Conservation (phyloP, 2,113 vertebrate species). For the Sceloporus tristichus region DNA sequence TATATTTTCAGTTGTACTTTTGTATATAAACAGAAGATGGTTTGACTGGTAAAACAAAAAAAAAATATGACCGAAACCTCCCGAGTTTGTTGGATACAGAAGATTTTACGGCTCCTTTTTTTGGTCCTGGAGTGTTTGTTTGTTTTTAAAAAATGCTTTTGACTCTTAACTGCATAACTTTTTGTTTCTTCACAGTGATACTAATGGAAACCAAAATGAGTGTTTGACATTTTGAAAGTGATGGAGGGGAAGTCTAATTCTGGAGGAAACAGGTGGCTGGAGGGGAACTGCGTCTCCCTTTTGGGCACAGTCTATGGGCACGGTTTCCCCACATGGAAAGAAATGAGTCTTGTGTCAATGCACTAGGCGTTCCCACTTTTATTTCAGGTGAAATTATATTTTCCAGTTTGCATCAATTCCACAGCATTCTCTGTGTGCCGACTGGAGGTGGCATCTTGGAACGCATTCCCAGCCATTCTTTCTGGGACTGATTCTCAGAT, state of each 20-base stretch:
- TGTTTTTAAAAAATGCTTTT: conserved; percentile 66
- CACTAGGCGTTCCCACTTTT: conserved; percentile 51
- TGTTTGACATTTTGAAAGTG: conserved; percentile 76
- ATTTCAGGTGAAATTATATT: conserved; percentile 78
- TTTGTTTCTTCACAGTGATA: conserved; percentile 70
- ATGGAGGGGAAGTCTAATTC: conserved; percentile 43
- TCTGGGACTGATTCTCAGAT: conserved; percentile 48
- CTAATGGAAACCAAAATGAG: conserved; percentile 60
- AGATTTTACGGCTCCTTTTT: conserved; percentile 88
- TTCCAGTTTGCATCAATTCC: conserved; percentile 83
- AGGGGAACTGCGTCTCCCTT: conserved; percentile 51
- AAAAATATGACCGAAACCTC: conserved; percentile 35
- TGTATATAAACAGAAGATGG: conserved; percentile 98
- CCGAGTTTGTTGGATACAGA: conserved; percentile 91
- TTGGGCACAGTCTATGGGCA: conserved; percentile 66
- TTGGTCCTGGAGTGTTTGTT: conserved; percentile 80
- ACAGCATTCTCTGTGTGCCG: conserved; percentile 83
- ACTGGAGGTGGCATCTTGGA: conserved; percentile 64
- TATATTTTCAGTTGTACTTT: conserved; percentile 99
- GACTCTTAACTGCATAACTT: conserved; percentile 85
- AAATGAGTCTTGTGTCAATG: neutral
- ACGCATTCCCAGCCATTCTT: conserved; percentile 56
- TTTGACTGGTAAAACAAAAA: conserved; percentile 85
- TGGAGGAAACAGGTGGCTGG: neutral
- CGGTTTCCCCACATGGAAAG: conserved; percentile 60